Percentiles rank a stretch among this genome's conserved stretches.
Conservation (phyloP, 2,888 invertebrate genomes). For the Chloromyia formosa region DNA sequence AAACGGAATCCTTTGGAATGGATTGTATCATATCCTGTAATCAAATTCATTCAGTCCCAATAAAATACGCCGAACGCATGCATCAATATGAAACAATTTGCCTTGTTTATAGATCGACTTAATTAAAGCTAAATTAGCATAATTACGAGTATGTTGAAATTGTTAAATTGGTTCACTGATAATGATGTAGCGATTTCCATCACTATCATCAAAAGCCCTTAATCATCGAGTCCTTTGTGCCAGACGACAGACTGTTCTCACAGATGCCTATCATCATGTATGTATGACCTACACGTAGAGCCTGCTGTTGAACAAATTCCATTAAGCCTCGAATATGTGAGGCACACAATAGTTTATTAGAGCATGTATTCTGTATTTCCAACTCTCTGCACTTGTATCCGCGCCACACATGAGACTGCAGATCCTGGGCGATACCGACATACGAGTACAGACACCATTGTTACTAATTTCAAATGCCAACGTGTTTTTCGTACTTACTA, state of each 20-base stretch:
- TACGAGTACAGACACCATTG: not conserved
- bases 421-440: not conserved
- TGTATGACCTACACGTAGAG: not conserved
- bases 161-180: slow-evolving; percentile 16
- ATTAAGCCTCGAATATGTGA: slow-evolving; percentile 1
- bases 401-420: too few relatives aligned
- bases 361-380: not conserved
- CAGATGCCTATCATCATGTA: not conserved
- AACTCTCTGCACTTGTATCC: too few relatives aligned
- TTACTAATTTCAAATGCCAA: slow-evolving; percentile 4
- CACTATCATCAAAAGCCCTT: not conserved
- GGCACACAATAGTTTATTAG: slow-evolving; percentile 4
- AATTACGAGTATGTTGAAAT: slow-evolving; percentile 32
- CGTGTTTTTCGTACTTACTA: not conserved
- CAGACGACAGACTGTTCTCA: not conserved
- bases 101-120: slow-evolving; percentile 40
- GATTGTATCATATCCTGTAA: not conserved
- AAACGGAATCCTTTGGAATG: too few relatives aligned
- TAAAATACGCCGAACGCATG: not conserved
- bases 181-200: slow-evolving; percentile 14
- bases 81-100: slow-evolving; percentile 25
- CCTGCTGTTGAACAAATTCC: not conserved
- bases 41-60: not conserved
- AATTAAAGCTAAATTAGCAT: slow-evolving; percentile 43
- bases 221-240: not conserved